These are phyloP conservation scores for Mormyrus hasselquistii DNA, from an alignment of 2,797 vertebrate genomes.

Conservation along the genomic window DNA sequence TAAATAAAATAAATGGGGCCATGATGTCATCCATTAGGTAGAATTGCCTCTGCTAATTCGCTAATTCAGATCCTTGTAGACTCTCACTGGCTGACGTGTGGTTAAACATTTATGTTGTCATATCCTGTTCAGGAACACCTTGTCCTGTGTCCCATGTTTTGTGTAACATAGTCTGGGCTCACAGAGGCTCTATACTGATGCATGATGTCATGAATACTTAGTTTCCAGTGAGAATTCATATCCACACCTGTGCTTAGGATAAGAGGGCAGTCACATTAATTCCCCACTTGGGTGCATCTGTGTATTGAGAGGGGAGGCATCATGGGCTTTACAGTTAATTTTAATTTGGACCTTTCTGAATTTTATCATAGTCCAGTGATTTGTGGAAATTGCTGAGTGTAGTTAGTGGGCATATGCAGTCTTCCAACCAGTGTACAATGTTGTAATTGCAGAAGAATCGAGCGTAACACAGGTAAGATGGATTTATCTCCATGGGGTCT, in stretches of 20 bases:
- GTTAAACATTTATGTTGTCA: not conserved
- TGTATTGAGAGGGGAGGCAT: not conserved
- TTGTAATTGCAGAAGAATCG: not conserved
- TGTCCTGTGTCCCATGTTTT: not conserved
- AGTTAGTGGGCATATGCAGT: not conserved
- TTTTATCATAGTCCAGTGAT: not conserved
- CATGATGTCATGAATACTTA: not conserved
- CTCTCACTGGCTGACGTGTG: not conserved
- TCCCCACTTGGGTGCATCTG: too few relatives aligned
- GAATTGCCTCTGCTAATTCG: not conserved
- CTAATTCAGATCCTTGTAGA: not conserved
- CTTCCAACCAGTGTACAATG: not conserved
- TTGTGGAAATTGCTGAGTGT: not conserved
- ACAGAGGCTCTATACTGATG: not conserved
- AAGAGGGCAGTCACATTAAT: not conserved
- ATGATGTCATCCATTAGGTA: not conserved
- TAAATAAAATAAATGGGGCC: not conserved
- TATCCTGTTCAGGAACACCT: not conserved
- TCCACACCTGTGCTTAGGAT: not conserved
- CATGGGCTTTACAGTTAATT: not conserved
- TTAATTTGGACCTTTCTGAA: not conserved
- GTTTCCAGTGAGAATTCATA: not conserved
- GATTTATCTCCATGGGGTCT: constrained; percentile 59
- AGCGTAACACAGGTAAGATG: not conserved
- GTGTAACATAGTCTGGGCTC: not conserved